Conservation (phyloP, 2,113 vertebrate genomes). For the Cyphomyrus plagiostoma region DNA sequence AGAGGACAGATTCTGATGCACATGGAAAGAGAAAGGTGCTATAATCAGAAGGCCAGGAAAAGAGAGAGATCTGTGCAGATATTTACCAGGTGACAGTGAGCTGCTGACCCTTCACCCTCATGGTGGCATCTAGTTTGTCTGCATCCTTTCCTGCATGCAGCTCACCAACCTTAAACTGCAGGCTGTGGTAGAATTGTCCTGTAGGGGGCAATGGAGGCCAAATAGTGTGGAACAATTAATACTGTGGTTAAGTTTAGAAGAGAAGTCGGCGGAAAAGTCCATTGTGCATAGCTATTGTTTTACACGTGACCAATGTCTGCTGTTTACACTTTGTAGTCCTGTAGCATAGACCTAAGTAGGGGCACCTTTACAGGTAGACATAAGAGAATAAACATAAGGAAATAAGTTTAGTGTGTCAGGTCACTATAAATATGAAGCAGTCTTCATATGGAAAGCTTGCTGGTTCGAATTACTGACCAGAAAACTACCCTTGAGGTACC, state of each 20-base stretch:
- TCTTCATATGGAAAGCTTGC: not conserved
- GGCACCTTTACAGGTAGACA: not conserved
- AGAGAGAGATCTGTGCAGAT: not conserved
- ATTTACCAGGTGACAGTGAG: constrained; percentile 84
- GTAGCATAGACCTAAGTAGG: not conserved
- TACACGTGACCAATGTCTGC: not conserved
- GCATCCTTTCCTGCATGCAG: constrained; percentile 68
- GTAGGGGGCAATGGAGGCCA: constrained; percentile 25
- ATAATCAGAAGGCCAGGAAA: not conserved
- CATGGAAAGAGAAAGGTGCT: not conserved
- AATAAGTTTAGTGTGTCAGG: not conserved
- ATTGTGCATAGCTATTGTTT: not conserved
- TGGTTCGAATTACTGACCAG: no score
- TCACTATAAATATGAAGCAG: not conserved
- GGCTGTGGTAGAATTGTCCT: constrained; percentile 87
- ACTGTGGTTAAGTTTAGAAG: not conserved
- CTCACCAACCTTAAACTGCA: constrained; percentile 75
- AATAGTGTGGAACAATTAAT: not conserved
- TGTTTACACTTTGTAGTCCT: not conserved
- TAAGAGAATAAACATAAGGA: not conserved
- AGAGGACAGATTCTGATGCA: not conserved
- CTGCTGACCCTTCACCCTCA: constrained; percentile 77
- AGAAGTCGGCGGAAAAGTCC: not conserved
- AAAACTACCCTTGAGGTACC: no score
- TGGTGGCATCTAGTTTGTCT: constrained; percentile 82